These are phyloP conservation scores for Protobothrops flavoviridis DNA, from an alignment of 2,113 vertebrate species.

Conservation along the genomic window DNA sequence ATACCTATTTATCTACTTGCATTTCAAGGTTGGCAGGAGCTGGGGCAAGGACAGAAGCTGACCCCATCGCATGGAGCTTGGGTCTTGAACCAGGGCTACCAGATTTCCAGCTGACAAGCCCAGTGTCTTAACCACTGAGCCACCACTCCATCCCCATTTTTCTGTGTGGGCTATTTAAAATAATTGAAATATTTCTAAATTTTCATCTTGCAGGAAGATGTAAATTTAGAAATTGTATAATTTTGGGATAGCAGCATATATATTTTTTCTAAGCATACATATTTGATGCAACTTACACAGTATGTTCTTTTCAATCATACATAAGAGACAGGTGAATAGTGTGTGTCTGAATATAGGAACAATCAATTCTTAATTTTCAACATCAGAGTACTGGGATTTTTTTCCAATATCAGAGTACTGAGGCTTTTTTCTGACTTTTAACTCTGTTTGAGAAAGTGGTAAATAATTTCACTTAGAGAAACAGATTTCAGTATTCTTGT, in stretches of 20 bases:
- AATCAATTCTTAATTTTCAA: neutral
- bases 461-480: neutral
- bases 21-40: too few species aligned
- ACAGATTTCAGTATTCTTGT: neutral
- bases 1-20: too few species aligned
- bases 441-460: neutral
- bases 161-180: neutral
- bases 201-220: neutral
- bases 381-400: too few species aligned
- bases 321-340: neutral
- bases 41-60: too few species aligned
- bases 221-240: too few species aligned
- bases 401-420: neutral
- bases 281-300: neutral
- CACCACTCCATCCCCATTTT: too few species aligned
- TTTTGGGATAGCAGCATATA: too few species aligned
- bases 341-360: neutral
- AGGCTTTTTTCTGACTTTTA: neutral
- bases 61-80: too few species aligned
- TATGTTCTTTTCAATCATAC: neutral
- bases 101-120: too few species aligned
- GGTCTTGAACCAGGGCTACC: too few species aligned
- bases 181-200: neutral
- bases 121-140: too few species aligned
- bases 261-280: neutral